A percentile compares a stretch with the other conserved stretches of the same genome.
phyloP scores from a whole-genome alignment of 2,888 invertebrate species.

The Neuroscelio doddi region DNA sequence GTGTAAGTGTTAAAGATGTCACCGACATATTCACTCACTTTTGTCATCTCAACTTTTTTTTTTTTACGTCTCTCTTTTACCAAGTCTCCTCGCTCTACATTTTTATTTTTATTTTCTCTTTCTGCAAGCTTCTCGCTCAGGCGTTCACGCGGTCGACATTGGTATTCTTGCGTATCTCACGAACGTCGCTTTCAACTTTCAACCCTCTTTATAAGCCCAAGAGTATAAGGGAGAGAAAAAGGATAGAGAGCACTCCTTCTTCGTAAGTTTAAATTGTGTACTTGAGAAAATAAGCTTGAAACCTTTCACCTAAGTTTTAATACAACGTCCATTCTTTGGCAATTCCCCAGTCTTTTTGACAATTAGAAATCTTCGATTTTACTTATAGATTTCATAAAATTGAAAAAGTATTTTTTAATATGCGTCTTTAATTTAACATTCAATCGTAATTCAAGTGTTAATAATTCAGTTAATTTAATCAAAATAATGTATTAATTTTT shows the following conservation, averaged over 20 bases:
- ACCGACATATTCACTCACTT: not conserved
- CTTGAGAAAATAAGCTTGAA: constrained; percentile 56
- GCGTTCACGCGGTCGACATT: constrained; percentile 48
- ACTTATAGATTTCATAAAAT: too few species aligned
- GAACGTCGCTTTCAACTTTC: constrained; percentile 36
- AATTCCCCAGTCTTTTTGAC: constrained; percentile 3
- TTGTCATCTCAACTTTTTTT: constrained; percentile 1
- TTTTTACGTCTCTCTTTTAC: constrained; percentile 16
- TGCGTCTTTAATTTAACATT: too few species aligned
- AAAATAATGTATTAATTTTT: too few species aligned
- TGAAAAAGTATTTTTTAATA: too few species aligned
- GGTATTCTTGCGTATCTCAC: constrained; percentile 50
- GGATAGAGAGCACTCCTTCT: constrained; percentile 53
- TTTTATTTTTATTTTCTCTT: constrained; percentile 10
- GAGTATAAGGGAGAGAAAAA: constrained; percentile 18
- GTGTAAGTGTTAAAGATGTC: constrained; percentile 12
- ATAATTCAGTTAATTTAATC: too few species aligned
- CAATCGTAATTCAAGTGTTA: too few species aligned
- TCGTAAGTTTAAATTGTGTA: constrained; percentile 63
- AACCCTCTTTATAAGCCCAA: constrained; percentile 36
- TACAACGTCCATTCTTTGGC: constrained; percentile 37
- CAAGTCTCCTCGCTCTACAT: constrained; percentile 10
- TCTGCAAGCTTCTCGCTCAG: constrained; percentile 22
- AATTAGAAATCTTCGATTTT: too few species aligned
- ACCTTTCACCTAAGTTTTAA: constrained; percentile 60